These are phyloP conservation scores for Notothenia rossii DNA, from an alignment of 2,113 vertebrate species.

Conservation along the genomic window DNA sequence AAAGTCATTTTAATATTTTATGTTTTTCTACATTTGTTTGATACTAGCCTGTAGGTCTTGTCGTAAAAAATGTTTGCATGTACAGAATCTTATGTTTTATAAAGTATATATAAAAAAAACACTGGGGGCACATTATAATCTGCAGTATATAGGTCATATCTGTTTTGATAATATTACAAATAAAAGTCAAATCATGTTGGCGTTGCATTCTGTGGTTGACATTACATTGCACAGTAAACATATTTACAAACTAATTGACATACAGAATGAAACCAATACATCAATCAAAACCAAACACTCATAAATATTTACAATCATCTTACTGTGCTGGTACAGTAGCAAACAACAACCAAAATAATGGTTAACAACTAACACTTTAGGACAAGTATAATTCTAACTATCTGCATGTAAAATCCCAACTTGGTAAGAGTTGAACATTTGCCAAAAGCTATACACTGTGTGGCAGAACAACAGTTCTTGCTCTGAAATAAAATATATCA, in stretches of 20 bases:
- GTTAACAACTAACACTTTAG: too few relatives aligned
- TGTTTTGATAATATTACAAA: slow-evolving; percentile 49
- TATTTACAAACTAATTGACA: slow-evolving; percentile 5
- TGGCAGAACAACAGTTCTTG: too few relatives aligned
- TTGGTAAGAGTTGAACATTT: too few relatives aligned
- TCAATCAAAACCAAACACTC: slow-evolving; percentile 24
- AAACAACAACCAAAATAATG: slow-evolving; percentile 23
- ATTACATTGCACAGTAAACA: slow-evolving; percentile 13
- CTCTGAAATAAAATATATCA: too few relatives aligned
- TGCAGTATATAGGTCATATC: slow-evolving; percentile 1
- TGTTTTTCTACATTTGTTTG: neutral
- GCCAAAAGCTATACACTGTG: too few relatives aligned
- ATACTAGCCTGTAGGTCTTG: neutral
- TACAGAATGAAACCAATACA: slow-evolving; percentile 35
- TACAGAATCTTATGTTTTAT: slow-evolving; percentile 3
- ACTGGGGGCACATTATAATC: neutral
- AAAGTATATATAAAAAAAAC: neutral
- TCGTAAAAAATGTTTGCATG: neutral
- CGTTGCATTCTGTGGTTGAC: slow-evolving; percentile 9
- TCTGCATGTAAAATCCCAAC: too few relatives aligned
- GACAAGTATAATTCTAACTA: too few relatives aligned
- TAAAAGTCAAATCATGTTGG: slow-evolving; percentile 7
- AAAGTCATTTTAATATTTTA: neutral
- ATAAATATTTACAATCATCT: slow-evolving; percentile 69
- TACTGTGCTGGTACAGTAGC: slow-evolving; percentile 28